phyloP scores from a whole-genome alignment of 2,797 vertebrate genomes.

The Mergus octosetaceus region DNA sequence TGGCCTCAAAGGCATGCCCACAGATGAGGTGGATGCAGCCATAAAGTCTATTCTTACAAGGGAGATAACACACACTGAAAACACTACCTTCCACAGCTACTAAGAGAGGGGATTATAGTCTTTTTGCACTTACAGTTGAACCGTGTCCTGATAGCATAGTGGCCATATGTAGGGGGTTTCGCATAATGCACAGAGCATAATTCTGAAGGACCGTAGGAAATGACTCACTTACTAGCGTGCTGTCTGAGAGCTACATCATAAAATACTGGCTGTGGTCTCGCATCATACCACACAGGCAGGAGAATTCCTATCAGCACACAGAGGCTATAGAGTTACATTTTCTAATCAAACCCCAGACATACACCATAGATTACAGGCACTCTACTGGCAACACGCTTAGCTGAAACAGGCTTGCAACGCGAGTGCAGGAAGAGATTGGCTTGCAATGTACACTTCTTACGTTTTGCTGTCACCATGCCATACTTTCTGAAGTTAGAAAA shows the following conservation, averaged over 20 bases:
- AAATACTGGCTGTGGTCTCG: conserved; percentile 16
- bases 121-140: not conserved
- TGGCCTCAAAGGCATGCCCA: not conserved
- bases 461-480: not conserved
- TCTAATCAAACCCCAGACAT: not conserved
- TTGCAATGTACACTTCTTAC: not conserved
- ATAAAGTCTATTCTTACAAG: not conserved
- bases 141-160: not conserved
- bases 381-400: not conserved
- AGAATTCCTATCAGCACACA: conserved; percentile 32
- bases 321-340: conserved; percentile 39
- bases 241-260: not conserved
- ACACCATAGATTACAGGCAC: not conserved
- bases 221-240: conserved; percentile 16
- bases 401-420: not conserved
- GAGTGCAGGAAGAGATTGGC: not conserved
- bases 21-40: not conserved
- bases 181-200: not conserved
- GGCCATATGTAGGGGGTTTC: not conserved
- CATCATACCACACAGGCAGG: not conserved
- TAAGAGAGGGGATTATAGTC: not conserved
- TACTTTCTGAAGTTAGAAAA: not conserved
- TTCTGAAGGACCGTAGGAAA: conserved; percentile 24
- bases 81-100: not conserved
- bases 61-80: not conserved